phyloP scores from a whole-genome alignment of 2,113 vertebrate genomes.

The Macquaria australasica region DNA sequence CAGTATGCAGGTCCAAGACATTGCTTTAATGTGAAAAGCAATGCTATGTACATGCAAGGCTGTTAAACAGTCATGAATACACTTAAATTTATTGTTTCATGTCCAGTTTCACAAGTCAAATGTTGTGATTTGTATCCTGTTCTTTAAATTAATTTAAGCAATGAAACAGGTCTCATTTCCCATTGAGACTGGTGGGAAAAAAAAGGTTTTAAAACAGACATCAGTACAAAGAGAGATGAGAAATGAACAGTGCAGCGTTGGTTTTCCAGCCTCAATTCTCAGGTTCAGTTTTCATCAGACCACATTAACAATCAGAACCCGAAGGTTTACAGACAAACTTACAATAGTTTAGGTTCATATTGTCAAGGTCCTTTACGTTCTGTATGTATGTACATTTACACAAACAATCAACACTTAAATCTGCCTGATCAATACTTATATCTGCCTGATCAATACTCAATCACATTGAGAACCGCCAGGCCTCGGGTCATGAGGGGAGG shows the following conservation, averaged over 20 bases:
- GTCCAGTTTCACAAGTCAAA: not conserved
- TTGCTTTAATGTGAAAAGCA: not conserved
- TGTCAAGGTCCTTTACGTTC: not conserved
- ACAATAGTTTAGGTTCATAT: slow-evolving; percentile 6
- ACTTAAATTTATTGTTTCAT: not conserved
- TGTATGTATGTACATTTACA: slow-evolving; percentile 54
- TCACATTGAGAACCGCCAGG: slow-evolving; percentile 29
- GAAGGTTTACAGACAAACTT: slow-evolving; percentile 6
- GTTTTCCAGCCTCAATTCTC: slow-evolving; percentile 15
- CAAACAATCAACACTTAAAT: slow-evolving; percentile 34
- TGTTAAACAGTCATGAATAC: not conserved
- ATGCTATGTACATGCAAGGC: not conserved
- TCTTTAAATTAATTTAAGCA: too few relatives aligned
- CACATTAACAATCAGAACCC: not conserved
- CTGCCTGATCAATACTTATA: slow-evolving; percentile 10
- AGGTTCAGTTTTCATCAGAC: not conserved
- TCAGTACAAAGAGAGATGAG: not conserved
- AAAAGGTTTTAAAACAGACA: not conserved
- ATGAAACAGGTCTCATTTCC: not conserved
- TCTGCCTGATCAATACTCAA: slow-evolving; percentile 10
- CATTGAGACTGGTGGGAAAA: not conserved
- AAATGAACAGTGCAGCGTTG: not conserved
- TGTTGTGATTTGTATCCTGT: not conserved
- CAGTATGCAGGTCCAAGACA: not conserved
- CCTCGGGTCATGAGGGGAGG: not conserved